A percentile compares a stretch with the other conserved stretches of the same genome.
These are phyloP conservation scores for Ivindomyrus marchei DNA, from an alignment of 2,113 vertebrate species.

Conservation along the genomic window DNA sequence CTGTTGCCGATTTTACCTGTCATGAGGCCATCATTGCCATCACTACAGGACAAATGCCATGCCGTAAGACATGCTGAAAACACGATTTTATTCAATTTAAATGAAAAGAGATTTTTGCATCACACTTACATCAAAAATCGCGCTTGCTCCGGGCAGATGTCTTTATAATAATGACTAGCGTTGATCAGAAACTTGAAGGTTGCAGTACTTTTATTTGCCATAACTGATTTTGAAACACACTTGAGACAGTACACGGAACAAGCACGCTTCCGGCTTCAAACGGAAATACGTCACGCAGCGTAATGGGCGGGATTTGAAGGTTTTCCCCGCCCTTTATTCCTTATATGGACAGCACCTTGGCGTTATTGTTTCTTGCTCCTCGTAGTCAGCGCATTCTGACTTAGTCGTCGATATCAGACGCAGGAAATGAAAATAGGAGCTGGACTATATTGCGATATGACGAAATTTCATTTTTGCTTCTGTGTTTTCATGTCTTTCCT, in stretches of 20 bases:
- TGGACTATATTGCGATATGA: neutral
- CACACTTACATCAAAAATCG: constrained; percentile 58
- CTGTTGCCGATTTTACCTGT: neutral
- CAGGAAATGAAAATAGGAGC: neutral
- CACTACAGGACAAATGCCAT: neutral
- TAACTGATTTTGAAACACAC: neutral
- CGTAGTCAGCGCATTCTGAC: neutral
- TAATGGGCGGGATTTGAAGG: neutral
- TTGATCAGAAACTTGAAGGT: constrained; percentile 38
- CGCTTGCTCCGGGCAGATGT: constrained; percentile 55
- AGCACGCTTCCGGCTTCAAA: neutral
- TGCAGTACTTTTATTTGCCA: neutral
- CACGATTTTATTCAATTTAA: neutral
- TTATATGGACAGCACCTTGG: no score
- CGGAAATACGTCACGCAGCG: neutral
- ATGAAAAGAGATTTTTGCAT: neutral
- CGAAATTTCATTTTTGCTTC: neutral
- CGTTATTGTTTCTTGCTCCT: neutral
- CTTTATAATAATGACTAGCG: constrained; percentile 51
- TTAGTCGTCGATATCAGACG: neutral
- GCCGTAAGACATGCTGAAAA: neutral
- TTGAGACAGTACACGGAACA: neutral
- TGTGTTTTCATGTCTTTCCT: neutral
- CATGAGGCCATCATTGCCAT: neutral
- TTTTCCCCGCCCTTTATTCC: neutral